Evolutionary conservation across 2,888 invertebrate genomes (phyloP), one percentile per base, ranked within the genome.

Genomic region (Conops quadrifasciatus): DNA sequence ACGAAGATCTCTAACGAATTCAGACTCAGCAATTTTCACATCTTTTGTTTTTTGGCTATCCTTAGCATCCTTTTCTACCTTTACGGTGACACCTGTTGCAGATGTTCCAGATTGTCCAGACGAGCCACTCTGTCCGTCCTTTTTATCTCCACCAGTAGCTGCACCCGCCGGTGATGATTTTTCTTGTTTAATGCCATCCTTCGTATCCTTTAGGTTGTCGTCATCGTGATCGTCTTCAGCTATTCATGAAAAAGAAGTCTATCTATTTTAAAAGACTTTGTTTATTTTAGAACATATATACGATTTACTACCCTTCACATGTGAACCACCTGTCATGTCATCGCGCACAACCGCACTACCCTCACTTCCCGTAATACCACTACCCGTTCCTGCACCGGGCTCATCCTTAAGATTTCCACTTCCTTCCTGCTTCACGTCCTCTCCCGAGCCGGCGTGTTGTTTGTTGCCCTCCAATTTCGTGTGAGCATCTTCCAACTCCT

Each of bases 1-100:
- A 84, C 94, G 94, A 74, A 97, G 89, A 82, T 97, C 97, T 26
- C 86, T 79, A 56, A 86, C 84, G 58, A 85, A 80, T 79, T 86
- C 86, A n/a, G 88, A 89, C 80, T 93, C 93, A 1, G 89, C 89
- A 68, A 88, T 88, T 83, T 91, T 90, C 4, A 89, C 87, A 73
- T 91, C 91, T 80, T 91, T 91, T 0, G 86, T 84, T 70, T 90
- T 88, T 76, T 91, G 89, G 15, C 87, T 86, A 75, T 91, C 90
- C 77, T 90, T 87, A 78, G 89, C 84, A 80, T 91, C 91, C 79
- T 90, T 90, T 77, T 90, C 90, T 19, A 87, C 84, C 80, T 90
- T 90, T 1, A 78, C 75, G 83, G 87, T 2, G 83, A 86, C 72
- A 82, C 87, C 77, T 11, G 75, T 47, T 24, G 72, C 67, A 16